phyloP scores from a whole-genome alignment of 2,888 invertebrate species.

The Vannuccia rotundouncinata region DNA sequence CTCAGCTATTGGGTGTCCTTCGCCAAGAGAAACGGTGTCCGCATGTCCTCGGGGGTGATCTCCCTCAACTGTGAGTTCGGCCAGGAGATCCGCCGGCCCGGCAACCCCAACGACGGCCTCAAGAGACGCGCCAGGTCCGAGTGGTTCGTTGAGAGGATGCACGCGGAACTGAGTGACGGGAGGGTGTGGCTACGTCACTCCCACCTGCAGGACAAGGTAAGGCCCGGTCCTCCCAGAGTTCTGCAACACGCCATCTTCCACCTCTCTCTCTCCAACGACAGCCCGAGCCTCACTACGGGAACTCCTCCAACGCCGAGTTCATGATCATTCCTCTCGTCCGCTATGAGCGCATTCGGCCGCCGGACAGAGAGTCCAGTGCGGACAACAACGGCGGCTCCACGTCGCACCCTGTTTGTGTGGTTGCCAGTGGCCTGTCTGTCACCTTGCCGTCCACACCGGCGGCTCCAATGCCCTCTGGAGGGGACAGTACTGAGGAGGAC shows the following conservation, averaged over 20 bases:
- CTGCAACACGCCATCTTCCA: no score
- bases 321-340: conserved; percentile 9
- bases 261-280: no score
- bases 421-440: neutral
- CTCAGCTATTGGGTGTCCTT: conserved; percentile 87
- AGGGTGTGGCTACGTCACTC: conserved; percentile 59
- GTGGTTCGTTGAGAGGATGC: conserved; percentile 87
- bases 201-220: neutral
- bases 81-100: conserved; percentile 61
- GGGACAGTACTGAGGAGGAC: neutral
- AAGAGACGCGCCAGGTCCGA: conserved; percentile 75
- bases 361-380: neutral
- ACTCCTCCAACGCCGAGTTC: no score
- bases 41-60: conserved; percentile 49
- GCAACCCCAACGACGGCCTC: conserved; percentile 71
- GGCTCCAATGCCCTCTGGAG: neutral
- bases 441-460: neutral
- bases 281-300: no score
- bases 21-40: conserved; percentile 75
- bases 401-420: neutral
- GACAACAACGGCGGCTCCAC: neutral
- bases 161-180: conserved; percentile 67
- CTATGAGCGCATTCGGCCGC: neutral
- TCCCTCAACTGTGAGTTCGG: conserved; percentile 47
- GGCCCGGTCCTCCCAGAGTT: neutral